Base-by-base conservation (phyloP, 2,113 vertebrate genomes). In the Butorides virescens region DNA sequence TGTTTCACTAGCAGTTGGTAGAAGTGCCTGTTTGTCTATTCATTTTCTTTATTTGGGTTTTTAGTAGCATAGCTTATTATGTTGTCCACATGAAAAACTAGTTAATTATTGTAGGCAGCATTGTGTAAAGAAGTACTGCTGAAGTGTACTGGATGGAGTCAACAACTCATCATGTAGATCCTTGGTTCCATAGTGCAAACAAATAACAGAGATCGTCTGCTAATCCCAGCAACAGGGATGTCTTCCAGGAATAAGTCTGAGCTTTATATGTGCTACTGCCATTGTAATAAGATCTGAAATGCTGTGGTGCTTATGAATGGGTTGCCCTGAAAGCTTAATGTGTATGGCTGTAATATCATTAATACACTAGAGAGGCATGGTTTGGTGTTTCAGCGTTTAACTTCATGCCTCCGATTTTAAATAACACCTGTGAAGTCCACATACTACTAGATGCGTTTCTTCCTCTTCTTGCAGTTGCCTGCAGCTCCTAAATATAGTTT, bases 321-420 rank as follows among this genome's bases (percentile, higher is more conserved):
- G n/a, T 29, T 78, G 44, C 49, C 73, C 61, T 61, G 74, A 77
- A 66, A 86, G 47, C 32, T 36, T 42, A 44, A 13, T 22, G 11
- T 25, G 11, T 42, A 3, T 13, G 44, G 22, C 32, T 89, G 14
- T 36, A 58, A 5, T 42, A n/a, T 27, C 65, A 42, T 15, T 26
- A 19, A 29, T 32, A 9, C 8, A 9, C 44, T 32, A 15, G 59
- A 52, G 63, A 27, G n/a, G 10, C 0, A 0, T 47, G 34, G 30
- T 39, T 59, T 85, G 58, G 23, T 65, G 6, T 56, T 70, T 42
- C 18, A 34, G 7, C 46, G 3, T 77, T 93, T 58, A 36, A 42
- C 26, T 46, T 79, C 25, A 13, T 52, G 39, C 30, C 14, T 72
- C 32, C 44, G 47, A 4, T 46, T 82, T 95, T 73, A 61, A 27